Conservation (phyloP, 2,888 invertebrate species). For the Eupithecia dodoneata region DNA sequence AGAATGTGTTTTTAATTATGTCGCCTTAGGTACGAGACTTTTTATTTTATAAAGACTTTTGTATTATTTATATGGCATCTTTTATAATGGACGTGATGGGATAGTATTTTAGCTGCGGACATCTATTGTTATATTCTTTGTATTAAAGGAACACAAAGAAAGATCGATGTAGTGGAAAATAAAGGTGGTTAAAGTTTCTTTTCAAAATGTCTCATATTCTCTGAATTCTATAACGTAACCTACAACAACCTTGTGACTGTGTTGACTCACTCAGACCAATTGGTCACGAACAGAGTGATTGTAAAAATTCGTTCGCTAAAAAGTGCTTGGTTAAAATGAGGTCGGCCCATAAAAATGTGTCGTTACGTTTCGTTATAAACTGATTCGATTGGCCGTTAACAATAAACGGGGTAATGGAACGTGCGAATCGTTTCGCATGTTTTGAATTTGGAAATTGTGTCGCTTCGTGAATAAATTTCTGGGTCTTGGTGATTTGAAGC, state of each 20-base stretch:
- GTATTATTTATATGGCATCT: constrained; percentile 13
- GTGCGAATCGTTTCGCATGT: constrained; percentile 38
- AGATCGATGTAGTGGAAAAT: background rate
- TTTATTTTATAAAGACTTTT: constrained; percentile 7
- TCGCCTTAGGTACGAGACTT: constrained; percentile 15
- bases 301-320: constrained; percentile 50
- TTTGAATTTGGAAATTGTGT: constrained; percentile 20
- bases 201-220: background rate
- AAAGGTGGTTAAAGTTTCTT: background rate
- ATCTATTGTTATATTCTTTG: constrained; percentile 9
- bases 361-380: constrained; percentile 43
- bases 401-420: constrained; percentile 43
- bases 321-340: constrained; percentile 60
- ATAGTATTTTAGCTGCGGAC: constrained; percentile 1
- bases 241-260: background rate
- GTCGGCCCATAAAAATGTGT: constrained; percentile 64
- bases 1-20: constrained; percentile 34
- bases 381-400: constrained; percentile 47
- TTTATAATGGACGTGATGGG: constrained; percentile 11
- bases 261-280: constrained; percentile 6
- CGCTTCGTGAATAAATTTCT: background rate
- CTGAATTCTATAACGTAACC: background rate
- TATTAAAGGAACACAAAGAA: background rate
- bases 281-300: constrained; percentile 11
- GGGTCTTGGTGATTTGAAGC: background rate